A percentile compares a stretch with the other conserved stretches of the same genome.
Conservation (phyloP, 1,140 invertebrate species). For the Sipha flava region DNA sequence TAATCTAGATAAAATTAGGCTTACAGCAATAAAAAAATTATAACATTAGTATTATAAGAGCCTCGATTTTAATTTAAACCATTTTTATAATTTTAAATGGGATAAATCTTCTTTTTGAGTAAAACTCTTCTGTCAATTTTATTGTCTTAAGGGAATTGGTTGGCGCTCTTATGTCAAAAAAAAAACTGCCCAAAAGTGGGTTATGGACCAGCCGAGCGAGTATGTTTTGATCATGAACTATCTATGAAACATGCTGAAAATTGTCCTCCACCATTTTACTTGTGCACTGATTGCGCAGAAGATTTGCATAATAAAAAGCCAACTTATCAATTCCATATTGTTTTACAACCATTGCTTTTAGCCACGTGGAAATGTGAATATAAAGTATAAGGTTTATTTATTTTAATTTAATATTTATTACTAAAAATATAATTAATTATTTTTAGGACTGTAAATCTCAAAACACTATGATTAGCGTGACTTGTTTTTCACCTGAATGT, state of each 20-base stretch:
- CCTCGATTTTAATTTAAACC: too few relatives aligned
- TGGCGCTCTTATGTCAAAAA: conserved; percentile 73
- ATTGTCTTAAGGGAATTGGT: conserved; percentile 50
- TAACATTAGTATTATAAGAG: too few relatives aligned
- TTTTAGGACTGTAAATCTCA: conserved; percentile 81
- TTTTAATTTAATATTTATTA: not conserved
- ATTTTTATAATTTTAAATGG: too few relatives aligned
- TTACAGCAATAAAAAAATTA: too few relatives aligned
- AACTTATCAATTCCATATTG: conserved; percentile 80
- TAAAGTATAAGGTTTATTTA: conserved; percentile 55
- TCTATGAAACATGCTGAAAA: conserved; percentile 72
- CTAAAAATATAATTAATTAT: not conserved
- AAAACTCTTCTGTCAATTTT: too few relatives aligned
- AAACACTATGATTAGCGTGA: conserved; percentile 77
- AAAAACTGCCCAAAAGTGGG: conserved; percentile 75
- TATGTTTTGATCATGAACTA: conserved; percentile 80
- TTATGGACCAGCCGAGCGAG: conserved; percentile 79
- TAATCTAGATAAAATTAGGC: too few relatives aligned
- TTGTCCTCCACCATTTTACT: conserved; percentile 85
- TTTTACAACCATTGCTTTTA: conserved; percentile 89
- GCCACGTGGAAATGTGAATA: conserved; percentile 93
- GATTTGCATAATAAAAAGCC: conserved; percentile 74
- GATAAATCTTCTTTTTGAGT: too few relatives aligned
- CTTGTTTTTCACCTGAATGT: conserved; percentile 95
- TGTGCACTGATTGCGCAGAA: conserved; percentile 94